phyloP scores from a whole-genome alignment of 1,140 invertebrate species.

The Drosophila gunungcola region DNA sequence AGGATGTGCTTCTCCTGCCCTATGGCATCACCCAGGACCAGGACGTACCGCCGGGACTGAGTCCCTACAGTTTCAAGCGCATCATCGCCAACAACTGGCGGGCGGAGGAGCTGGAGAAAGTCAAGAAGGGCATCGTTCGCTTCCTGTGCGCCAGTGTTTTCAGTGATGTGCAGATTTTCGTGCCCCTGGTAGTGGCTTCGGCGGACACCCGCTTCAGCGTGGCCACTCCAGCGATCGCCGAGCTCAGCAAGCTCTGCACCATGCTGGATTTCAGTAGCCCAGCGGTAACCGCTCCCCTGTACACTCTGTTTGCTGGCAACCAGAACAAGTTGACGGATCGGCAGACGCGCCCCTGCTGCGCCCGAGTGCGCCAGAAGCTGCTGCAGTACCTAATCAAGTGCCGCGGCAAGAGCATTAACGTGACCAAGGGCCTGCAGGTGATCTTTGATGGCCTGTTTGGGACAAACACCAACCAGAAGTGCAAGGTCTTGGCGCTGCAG shows the following conservation, averaged over 20 bases:
- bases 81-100: slow-evolving; percentile 90
- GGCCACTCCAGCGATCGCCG: slow-evolving; percentile 81
- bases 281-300: slow-evolving; percentile 89
- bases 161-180: slow-evolving; percentile 89
- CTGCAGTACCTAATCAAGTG: slow-evolving; percentile 93
- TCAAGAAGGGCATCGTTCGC: slow-evolving; percentile 92
- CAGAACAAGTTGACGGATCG: slow-evolving; percentile 85
- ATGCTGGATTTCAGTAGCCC: slow-evolving; percentile 91
- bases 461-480: slow-evolving; percentile 91
- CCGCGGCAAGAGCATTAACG: slow-evolving; percentile 90
- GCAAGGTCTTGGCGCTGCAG: slow-evolving; percentile 92
- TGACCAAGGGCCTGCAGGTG: slow-evolving; percentile 93
- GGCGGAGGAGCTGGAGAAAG: slow-evolving; percentile 93
- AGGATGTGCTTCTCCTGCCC: slow-evolving; percentile 93
- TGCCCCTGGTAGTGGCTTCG: slow-evolving; percentile 92
- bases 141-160: slow-evolving; percentile 92
- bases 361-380: slow-evolving; percentile 93
- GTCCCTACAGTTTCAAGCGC: slow-evolving; percentile 91
- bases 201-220: slow-evolving; percentile 91
- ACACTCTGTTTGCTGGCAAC: slow-evolving; percentile 91
- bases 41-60: slow-evolving; percentile 91
- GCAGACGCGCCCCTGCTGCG: slow-evolving; percentile 90
- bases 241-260: slow-evolving; percentile 85
- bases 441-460: slow-evolving; percentile 95
- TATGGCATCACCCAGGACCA: slow-evolving; percentile 85